phyloP scores from a whole-genome alignment of 2,888 invertebrate species.

The Pogonocherus hispidulus region DNA sequence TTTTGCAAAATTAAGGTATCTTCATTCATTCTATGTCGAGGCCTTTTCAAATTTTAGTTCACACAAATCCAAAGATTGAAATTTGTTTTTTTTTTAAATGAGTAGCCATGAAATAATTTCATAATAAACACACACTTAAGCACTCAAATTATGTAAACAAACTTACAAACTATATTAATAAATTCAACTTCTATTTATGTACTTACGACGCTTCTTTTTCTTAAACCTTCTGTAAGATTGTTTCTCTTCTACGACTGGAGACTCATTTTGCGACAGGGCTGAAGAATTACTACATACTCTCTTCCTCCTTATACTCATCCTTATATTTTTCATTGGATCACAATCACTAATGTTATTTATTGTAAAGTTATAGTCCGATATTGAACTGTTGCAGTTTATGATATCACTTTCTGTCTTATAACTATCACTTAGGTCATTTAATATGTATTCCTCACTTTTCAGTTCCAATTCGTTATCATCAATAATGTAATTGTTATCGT shows the following conservation, averaged over 20 bases:
- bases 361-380: constrained; percentile 56
- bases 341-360: constrained; percentile 58
- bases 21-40: no score
- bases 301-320: constrained; percentile 67
- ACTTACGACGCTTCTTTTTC: constrained; percentile 64
- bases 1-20: no score
- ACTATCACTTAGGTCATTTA: constrained; percentile 45
- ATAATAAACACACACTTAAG: no score
- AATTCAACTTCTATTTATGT: background rate
- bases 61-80: no score
- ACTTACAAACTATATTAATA: background rate
- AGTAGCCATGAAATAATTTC: no score
- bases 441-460: constrained; percentile 48
- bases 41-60: no score
- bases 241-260: constrained; percentile 59
- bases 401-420: constrained; percentile 56
- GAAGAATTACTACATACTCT: constrained; percentile 67
- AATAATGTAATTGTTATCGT: constrained; percentile 39
- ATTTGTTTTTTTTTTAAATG: no score
- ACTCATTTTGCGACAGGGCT: constrained; percentile 64
- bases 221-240: constrained; percentile 56
- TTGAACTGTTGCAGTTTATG: constrained; percentile 44
- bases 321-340: constrained; percentile 65
- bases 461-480: constrained; percentile 43
- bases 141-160: background rate